Evolutionary conservation across 2,797 vertebrate species (phyloP).

Genomic region (Hozukius guyotensis): DNA sequence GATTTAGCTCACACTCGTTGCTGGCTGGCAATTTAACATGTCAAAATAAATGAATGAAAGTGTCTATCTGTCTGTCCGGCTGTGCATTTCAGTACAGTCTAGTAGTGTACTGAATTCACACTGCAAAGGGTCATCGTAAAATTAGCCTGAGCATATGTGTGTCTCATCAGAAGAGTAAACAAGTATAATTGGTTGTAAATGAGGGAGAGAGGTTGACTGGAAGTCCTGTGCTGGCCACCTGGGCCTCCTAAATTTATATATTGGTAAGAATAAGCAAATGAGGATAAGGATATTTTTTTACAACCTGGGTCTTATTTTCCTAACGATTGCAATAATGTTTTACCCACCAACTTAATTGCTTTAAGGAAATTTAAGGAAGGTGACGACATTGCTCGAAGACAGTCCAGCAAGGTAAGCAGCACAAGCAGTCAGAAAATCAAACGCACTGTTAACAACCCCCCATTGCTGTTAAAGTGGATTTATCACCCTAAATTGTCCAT

Average conservation of each 20-base stretch:
- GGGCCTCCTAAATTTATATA: constrained; percentile 26
- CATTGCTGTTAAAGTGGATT: constrained; percentile 6
- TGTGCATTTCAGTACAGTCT: constrained; percentile 30
- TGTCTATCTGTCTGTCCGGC: constrained; percentile 27
- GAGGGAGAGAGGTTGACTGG: constrained; percentile 46
- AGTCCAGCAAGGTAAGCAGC: constrained; percentile 5
- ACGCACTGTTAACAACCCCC: constrained; percentile 2
- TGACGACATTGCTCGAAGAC: constrained; percentile 19
- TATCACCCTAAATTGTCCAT: neutral
- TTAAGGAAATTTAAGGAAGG: constrained; percentile 7
- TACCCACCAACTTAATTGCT: constrained; percentile 24
- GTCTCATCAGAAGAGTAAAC: constrained; percentile 62
- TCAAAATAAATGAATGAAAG: constrained; percentile 37
- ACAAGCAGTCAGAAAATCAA: constrained; percentile 5
- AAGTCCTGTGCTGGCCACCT: constrained; percentile 27
- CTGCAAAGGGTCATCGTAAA: constrained; percentile 30
- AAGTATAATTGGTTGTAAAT: constrained; percentile 55
- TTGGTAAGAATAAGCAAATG: constrained; percentile 17
- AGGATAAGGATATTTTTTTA: constrained; percentile 17
- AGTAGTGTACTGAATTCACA: constrained; percentile 35
- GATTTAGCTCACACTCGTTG: constrained; percentile 69
- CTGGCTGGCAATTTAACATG: constrained; percentile 53
- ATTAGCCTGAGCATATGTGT: constrained; percentile 31
- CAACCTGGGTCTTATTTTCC: neutral
- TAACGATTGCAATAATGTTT: constrained; percentile 26